Base-by-base conservation (phyloP, 2,113 vertebrate species). In the Corythoichthys haematopterus region DNA sequence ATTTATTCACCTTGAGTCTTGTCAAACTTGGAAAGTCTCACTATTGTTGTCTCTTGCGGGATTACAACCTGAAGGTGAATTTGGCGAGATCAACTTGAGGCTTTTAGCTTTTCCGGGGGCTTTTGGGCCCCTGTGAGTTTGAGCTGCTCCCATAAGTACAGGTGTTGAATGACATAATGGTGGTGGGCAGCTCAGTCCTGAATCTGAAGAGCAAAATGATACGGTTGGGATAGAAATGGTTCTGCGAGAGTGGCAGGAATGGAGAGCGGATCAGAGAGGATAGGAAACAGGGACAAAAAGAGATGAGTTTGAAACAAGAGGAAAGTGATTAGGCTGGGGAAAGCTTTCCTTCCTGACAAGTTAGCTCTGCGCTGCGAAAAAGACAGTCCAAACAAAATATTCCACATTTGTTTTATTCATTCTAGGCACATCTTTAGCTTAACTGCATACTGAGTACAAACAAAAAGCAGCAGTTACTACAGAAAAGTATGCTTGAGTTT, bases 331-430 rank as follows among this genome's bases (percentile, higher is more conserved):
- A 74, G 80, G 82, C 80, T 83, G 80, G 84, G 79, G 78, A 87
- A 87, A 85, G 81, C 83, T 88, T 88, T 89, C 87, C 88, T 75
- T 50, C 76, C 76, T 87, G 82, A 88, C 85, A 88, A 88, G 84
- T 80, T 76, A 72, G 80, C 68, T 84, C 69, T 75, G 70, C 77
- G 75, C 74, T 78, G 63, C 64, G 78, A 70, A 77, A 28, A 81
- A 87, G 79, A 80, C 82, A 82, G 80, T 78, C 75, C 86, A 81
- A 87, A 71, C 80, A 77, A 81, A 84, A 75, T 82, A 66, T 79
- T 73, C 67, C 76, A 80, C 52, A 50, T 86, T 88, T 81, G 66
- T 86, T 86, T 86, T 78, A 84, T 90, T 89, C 82, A 82, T 83
- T 70, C 77, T 61, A 14, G 48, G 68, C 76, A 85, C 70, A 76